A percentile compares a stretch with the other conserved stretches of the same genome.
Conservation (phyloP, 1,140 invertebrate species). For the Aphaenogaster floridana region DNA sequence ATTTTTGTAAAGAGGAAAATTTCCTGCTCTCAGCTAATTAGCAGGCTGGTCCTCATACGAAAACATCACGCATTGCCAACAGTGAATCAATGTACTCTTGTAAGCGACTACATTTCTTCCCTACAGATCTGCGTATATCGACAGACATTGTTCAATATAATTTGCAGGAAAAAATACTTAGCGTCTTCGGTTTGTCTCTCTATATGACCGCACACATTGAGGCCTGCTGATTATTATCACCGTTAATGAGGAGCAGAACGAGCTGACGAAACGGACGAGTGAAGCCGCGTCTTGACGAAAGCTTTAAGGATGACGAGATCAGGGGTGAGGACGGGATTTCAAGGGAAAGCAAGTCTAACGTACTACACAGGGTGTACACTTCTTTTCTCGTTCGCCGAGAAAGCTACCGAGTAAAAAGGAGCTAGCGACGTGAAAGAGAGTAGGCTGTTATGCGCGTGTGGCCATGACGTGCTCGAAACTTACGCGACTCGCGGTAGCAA, state of each 20-base stretch:
- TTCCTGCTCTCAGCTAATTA: neutral
- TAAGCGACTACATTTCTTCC: constrained; percentile 18
- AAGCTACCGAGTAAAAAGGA: constrained; percentile 24
- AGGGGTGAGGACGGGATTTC: neutral
- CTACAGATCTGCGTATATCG: neutral
- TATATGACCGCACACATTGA: constrained; percentile 26
- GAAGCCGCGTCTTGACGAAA: constrained; percentile 7
- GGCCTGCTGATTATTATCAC: constrained; percentile 1
- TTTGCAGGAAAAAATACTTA: constrained; percentile 10
- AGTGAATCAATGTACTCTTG: neutral
- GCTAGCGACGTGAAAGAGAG: constrained; percentile 35
- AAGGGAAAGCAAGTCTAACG: neutral
- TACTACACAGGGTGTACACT: neutral
- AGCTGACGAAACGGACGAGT: constrained; percentile 24
- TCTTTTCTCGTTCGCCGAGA: constrained; percentile 33
- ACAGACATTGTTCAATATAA: neutral
- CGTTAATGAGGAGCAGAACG: constrained; percentile 33
- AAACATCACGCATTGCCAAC: neutral
- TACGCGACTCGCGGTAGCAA: constrained; percentile 9
- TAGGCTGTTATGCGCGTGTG: constrained; percentile 59
- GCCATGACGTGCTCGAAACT: constrained; percentile 58
- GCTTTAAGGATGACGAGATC: neutral
- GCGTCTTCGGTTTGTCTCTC: neutral
- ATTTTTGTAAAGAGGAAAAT: neutral
- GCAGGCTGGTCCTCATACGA: neutral